A percentile compares a stretch with the other conserved stretches of the same genome.
These are phyloP conservation scores for Mohoua ochrocephala DNA, from an alignment of 2,113 vertebrate species.

Conservation along the genomic window DNA sequence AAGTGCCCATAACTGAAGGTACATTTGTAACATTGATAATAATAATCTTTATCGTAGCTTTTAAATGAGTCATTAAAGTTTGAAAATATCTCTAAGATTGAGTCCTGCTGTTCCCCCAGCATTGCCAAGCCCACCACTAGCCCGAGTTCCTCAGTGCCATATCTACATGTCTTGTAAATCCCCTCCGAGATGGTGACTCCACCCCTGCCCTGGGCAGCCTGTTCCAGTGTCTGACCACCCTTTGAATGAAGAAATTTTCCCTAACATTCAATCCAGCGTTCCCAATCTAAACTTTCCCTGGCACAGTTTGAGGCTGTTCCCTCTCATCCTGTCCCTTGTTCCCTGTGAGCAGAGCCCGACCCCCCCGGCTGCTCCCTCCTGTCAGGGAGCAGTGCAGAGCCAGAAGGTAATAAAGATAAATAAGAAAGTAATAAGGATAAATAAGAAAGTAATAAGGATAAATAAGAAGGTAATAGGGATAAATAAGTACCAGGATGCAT, in stretches of 20 bases:
- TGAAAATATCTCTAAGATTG: not conserved
- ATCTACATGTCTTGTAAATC: not conserved
- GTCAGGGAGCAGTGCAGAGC: not conserved
- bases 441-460: not conserved
- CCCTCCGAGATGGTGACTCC: not conserved
- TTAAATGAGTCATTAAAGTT: not conserved
- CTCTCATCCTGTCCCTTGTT: not conserved
- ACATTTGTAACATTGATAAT: not conserved
- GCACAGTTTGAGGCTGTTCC: fast-evolving
- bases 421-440: not conserved
- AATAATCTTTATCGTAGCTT: not conserved
- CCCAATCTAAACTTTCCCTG: not conserved
- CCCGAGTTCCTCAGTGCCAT: fast-evolving
- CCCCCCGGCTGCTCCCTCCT: not conserved
- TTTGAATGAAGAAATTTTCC: not conserved
- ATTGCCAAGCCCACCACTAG: not conserved
- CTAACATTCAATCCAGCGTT: not conserved
- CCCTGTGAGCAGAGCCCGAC: not conserved
- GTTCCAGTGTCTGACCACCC: not conserved
- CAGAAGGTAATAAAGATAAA: not conserved
- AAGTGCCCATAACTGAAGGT: not conserved
- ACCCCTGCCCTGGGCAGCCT: not conserved
- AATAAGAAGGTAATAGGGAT: not conserved
- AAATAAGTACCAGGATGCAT: fast-evolving
- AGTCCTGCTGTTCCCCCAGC: not conserved